Base-by-base conservation (phyloP, 2,888 invertebrate genomes). In the Oscheius myriophilus region DNA sequence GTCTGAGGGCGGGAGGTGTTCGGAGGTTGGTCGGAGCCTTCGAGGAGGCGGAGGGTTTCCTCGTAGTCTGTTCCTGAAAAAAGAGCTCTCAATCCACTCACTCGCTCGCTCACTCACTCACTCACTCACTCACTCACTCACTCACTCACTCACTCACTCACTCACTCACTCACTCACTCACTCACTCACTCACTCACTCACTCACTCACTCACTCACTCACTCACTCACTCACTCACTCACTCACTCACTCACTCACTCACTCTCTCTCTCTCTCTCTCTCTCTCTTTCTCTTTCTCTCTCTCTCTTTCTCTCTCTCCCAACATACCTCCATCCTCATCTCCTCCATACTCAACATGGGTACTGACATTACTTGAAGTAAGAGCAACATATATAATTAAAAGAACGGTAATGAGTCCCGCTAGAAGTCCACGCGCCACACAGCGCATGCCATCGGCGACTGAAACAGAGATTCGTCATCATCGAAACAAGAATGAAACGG, bases 391-490 rank as follows among this genome's bases (percentile, higher is more conserved):
- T 11, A 61, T 39, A 61, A 39, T 49, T 16, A 61, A 33, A 14
- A 45, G 26, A 49, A 46, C 61, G 46, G 61, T 61, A 6, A 61
- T n/a, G 14, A 61, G 39, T 6, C 49, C 61, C 2, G 39, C 61
- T 12, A 61, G 46, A 39, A 61, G 61, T n/a, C 61, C 61, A 18
- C 61, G 61, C 46, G 46, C 61, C 25, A 61, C 26, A 39, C 61
- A 61, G 45, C 61, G 45, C 61, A 61, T 61, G 46, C 61, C 61
- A 61, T 61, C 49, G 49, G 23, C 11, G 49, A 21, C 49, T 49
- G 49, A 49, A 55, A 55, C 33, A 33, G n/a, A 33, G 33, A 33
- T 33, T 33, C 33, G 33, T 33, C 33, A 26, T 58, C 23, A 25
- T 16, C 11, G 23, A 43, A 23, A 26, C 26, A 55, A 33, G 21